These are phyloP conservation scores for Rhinophrynus dorsalis DNA, from an alignment of 2,797 vertebrate species.

Conservation along the genomic window DNA sequence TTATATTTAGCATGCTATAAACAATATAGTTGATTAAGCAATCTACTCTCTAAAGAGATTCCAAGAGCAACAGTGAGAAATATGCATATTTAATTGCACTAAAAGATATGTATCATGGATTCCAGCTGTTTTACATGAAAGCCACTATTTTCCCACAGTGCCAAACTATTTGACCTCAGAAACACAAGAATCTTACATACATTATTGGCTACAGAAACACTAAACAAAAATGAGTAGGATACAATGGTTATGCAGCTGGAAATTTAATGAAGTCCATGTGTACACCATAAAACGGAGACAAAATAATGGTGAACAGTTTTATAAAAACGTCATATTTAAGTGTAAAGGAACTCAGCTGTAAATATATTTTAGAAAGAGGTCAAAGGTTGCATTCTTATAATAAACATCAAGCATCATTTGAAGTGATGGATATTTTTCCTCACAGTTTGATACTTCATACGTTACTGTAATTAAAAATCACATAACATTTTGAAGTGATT, in stretches of 20 bases:
- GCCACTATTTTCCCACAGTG: neutral
- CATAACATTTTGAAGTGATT: too few species aligned
- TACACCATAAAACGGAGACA: neutral
- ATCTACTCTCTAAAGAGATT: neutral
- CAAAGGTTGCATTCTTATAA: neutral
- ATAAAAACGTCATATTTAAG: neutral
- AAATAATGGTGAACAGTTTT: neutral
- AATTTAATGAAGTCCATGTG: constrained; percentile 13
- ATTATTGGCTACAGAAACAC: neutral
- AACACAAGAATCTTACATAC: constrained; percentile 1
- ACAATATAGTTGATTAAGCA: neutral
- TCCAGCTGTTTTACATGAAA: constrained; percentile 8
- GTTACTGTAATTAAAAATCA: too few species aligned
- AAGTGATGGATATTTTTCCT: too few species aligned
- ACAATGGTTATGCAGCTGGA: constrained; percentile 11
- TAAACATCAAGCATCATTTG: too few species aligned
- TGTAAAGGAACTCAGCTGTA: neutral
- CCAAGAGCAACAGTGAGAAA: neutral
- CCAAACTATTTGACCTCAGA: constrained; percentile 4
- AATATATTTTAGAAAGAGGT: neutral
- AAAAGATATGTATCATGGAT: too few species aligned
- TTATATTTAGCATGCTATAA: too few species aligned
- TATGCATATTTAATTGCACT: neutral
- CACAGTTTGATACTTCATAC: too few species aligned
- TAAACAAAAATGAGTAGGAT: neutral